Conservation (phyloP, 2,888 invertebrate species). For the Buathra laborator region DNA sequence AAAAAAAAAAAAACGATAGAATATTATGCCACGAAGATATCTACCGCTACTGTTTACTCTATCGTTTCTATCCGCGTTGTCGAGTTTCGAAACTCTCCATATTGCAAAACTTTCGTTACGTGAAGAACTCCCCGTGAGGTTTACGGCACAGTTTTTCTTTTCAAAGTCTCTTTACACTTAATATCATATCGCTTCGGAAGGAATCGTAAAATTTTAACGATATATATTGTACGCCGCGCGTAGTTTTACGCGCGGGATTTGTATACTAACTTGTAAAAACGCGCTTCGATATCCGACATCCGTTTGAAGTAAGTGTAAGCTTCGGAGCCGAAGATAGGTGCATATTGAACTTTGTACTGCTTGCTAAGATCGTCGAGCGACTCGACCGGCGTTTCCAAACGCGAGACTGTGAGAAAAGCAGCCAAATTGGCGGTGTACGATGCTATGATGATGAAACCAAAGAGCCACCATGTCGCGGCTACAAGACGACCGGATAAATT, state of each 20-base stretch:
- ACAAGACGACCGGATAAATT: slow-evolving; percentile 97
- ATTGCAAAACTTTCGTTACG: background rate
- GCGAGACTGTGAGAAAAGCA: slow-evolving; percentile 97
- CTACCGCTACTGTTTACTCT: background rate
- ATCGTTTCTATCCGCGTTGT: background rate
- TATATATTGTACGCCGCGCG: background rate
- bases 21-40: too few relatives aligned
- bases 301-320: slow-evolving; percentile 97
- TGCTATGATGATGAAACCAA: slow-evolving; percentile 99
- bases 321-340: slow-evolving; percentile 94
- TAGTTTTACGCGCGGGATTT: background rate
- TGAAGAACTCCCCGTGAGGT: background rate
- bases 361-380: slow-evolving; percentile 97
- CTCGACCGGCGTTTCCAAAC: slow-evolving; percentile 96
- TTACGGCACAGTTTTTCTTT: background rate
- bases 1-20: background rate
- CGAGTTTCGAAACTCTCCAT: background rate
- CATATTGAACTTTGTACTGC: slow-evolving; percentile 98
- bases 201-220: background rate
- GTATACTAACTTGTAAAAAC: slow-evolving; percentile 94
- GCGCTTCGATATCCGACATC: slow-evolving; percentile 97
- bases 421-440: slow-evolving; percentile 99
- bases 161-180: background rate
- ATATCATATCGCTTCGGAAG: background rate
- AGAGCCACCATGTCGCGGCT: slow-evolving; percentile 99